A percentile compares a stretch with the other conserved stretches of the same genome.
phyloP scores from a whole-genome alignment of 2,888 invertebrate genomes.

The Eristalis pertinax region DNA sequence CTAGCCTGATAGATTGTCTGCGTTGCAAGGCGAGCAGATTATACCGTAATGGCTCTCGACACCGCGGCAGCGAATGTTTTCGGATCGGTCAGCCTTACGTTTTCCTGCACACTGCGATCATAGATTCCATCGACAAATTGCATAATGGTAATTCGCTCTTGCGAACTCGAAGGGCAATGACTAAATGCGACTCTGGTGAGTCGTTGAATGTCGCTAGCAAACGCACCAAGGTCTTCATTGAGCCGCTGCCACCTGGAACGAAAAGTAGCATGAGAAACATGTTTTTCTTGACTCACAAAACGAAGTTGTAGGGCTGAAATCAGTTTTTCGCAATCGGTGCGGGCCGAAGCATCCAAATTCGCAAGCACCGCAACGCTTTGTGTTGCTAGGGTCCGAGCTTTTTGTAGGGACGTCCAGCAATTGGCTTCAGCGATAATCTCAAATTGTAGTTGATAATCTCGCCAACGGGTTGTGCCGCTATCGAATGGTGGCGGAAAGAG shows the following conservation, averaged over 20 bases:
- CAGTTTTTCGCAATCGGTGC: not conserved
- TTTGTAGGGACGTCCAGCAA: slow-evolving; percentile 7
- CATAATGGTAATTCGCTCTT: slow-evolving; percentile 7
- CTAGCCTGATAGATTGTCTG: slow-evolving; percentile 23
- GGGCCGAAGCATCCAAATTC: not conserved
- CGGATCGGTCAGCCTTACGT: not conserved
- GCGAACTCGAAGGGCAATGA: slow-evolving; percentile 8
- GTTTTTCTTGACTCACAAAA: slow-evolving; percentile 19
- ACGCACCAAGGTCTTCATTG: slow-evolving; percentile 22
- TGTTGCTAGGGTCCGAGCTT: not conserved
- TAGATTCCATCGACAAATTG: slow-evolving; percentile 5
- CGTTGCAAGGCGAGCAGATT: slow-evolving; percentile 17
- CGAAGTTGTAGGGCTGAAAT: slow-evolving; percentile 4
- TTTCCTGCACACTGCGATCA: slow-evolving; percentile 15
- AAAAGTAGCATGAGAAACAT: slow-evolving; percentile 24
- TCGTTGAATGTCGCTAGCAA: slow-evolving; percentile 4
- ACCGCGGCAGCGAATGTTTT: slow-evolving; percentile 5
- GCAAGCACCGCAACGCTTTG: slow-evolving; percentile 9
- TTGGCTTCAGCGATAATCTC: slow-evolving; percentile 16
- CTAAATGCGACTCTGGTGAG: not conserved
- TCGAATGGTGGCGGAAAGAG: slow-evolving; percentile 31
- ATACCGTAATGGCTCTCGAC: not conserved
- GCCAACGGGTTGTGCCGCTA: slow-evolving; percentile 18
- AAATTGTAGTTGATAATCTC: slow-evolving; percentile 5
- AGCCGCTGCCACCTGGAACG: slow-evolving; percentile 31